Evolutionary conservation across 1,140 invertebrate genomes (phyloP).

Genomic region (Pseudachorutes palmiensis): DNA sequence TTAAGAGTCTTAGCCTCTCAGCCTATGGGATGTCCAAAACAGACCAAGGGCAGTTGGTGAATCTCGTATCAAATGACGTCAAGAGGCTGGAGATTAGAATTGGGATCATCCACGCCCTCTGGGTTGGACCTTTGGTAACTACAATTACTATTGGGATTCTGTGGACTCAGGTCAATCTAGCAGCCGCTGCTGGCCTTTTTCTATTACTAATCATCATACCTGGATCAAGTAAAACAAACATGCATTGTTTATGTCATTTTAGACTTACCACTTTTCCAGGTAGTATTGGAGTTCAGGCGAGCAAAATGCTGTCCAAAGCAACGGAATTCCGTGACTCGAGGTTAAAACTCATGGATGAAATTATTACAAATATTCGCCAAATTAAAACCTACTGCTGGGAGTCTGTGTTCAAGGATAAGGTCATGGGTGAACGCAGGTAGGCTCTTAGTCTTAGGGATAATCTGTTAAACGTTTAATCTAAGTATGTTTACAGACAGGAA

Average conservation of each 20-base stretch:
- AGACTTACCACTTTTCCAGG: too few relatives aligned
- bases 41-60: neutral
- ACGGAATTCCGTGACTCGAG: neutral
- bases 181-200: neutral
- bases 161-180: neutral
- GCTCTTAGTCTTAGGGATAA: too few relatives aligned
- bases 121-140: neutral
- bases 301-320: neutral
- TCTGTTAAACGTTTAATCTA: too few relatives aligned
- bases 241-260: neutral
- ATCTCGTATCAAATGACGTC: neutral
- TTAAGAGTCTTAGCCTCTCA: neutral
- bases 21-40: neutral
- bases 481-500: neutral
- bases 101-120: neutral
- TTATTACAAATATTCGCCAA: neutral
- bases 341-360: neutral
- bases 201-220: neutral
- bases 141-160: neutral
- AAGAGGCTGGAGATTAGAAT: neutral
- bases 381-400: neutral
- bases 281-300: neutral
- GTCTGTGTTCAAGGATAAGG: neutral
- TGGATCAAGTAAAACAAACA: neutral
- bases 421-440: neutral